Evolutionary conservation across 2,113 vertebrate species (phyloP), one percentile per base, ranked within the genome.

Genomic region (Burhinus bistriatus): DNA sequence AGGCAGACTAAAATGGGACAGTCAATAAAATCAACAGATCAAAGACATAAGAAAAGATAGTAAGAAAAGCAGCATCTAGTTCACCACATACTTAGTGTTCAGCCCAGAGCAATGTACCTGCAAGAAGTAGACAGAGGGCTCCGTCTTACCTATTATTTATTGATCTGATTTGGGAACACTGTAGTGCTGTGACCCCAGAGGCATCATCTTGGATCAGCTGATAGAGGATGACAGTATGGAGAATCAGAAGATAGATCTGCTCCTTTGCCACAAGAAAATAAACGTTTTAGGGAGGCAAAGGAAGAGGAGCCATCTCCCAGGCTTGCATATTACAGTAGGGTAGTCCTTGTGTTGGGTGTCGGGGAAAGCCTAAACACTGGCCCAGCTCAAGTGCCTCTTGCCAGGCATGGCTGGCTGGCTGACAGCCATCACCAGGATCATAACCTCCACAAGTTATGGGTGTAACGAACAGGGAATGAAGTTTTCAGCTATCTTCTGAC

Each of bases 371-470:
- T 23, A 30, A 69, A 54, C 6, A 12, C 26, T 58, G n/a, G 7
- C 14, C 9, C 20, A 27, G 25, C 40, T 38, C 55, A 54, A 45
- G 11, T 3, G 9, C 40, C 32, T 61, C 36, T 34, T 1, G 0
- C 32, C 51, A n/a, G 30, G 7, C 30, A 36, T 0, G 2, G 25
- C 5, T 83, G 44, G 9, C 8, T 90, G 1, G 0, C 30, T 58
- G 42, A 26, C 19, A 58, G 45, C 15, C 42, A 11, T 49, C 19
- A 2, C 19, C 36, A 68, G n/a, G 13, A 58, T 29, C 27, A 26
- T 38, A 22, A 26, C 17, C 13, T 40, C n/a, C 23, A 12, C 12
- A 13, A 52, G 23, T 12, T 42, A 30, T 32, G 57, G 17, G 12
- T 45, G 11, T 34, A 38, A 57, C 23, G 21, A 87, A 40, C 1